phyloP scores from a whole-genome alignment of 2,113 vertebrate species.

The Crotalus tigris region DNA sequence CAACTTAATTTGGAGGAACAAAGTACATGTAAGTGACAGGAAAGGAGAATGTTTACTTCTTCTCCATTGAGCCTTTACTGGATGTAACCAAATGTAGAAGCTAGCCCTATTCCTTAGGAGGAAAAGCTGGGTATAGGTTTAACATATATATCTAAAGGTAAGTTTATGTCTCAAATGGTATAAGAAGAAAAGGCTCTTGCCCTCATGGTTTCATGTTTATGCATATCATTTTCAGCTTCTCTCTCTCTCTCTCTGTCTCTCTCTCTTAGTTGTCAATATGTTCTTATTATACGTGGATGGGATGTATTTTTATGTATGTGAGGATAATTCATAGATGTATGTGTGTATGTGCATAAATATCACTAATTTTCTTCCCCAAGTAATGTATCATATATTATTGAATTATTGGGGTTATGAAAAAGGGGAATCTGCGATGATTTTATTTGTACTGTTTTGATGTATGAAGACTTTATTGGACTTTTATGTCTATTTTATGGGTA shows the following conservation, averaged over 20 bases:
- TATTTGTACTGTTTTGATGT: neutral
- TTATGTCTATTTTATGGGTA: neutral
- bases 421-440: neutral
- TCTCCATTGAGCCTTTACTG: neutral
- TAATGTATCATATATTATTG: neutral
- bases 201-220: neutral
- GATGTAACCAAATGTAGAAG: neutral
- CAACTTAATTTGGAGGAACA: neutral
- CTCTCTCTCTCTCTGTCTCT: neutral
- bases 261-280: neutral
- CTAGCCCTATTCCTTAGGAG: neutral
- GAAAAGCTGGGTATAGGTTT: neutral
- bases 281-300: neutral
- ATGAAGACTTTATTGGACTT: neutral
- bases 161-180: neutral
- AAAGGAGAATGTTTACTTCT: neutral
- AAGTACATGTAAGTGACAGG: neutral
- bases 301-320: neutral
- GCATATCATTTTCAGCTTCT: neutral
- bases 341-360: slow-evolving; percentile 23
- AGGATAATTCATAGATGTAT: neutral
- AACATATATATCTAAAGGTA: neutral
- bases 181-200: neutral
- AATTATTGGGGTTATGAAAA: neutral
- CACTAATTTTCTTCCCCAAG: neutral